These are phyloP conservation scores for Ophioninae sp. DNA, from an alignment of 2,888 invertebrate genomes.

Conservation along the genomic window DNA sequence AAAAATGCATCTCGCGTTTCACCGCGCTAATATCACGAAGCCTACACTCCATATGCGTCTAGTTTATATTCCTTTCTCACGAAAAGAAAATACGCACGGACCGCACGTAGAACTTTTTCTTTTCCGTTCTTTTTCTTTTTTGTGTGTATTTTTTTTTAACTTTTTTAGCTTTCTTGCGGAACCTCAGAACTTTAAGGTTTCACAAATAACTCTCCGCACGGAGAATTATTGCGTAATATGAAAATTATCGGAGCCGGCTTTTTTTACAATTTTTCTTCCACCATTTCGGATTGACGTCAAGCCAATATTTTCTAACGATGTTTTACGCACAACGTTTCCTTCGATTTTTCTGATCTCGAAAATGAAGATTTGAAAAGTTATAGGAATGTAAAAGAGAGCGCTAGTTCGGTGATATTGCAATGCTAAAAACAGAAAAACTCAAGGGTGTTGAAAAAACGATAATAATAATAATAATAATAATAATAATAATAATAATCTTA, in stretches of 20 bases:
- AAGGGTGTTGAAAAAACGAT: too few species aligned
- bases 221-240: background rate
- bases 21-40: conserved; percentile 37
- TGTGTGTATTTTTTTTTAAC: background rate
- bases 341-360: background rate
- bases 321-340: background rate
- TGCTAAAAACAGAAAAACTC: too few species aligned
- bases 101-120: conserved; percentile 15
- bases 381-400: background rate
- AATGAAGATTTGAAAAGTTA: background rate
- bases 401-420: background rate
- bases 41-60: conserved; percentile 26
- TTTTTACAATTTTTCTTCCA: background rate
- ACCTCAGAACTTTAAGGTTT: conserved; percentile 21
- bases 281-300: background rate
- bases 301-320: background rate
- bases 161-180: background rate
- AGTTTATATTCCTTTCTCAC: conserved; percentile 51
- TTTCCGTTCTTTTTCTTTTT: background rate
- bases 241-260: background rate
- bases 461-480: too few species aligned
- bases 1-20: conserved; percentile 57
- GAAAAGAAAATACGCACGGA: conserved; percentile 36
- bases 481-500: too few species aligned
- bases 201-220: conserved; percentile 19